These are phyloP conservation scores for Dioctria rufipes DNA, from an alignment of 2,888 invertebrate genomes.

Conservation along the genomic window DNA sequence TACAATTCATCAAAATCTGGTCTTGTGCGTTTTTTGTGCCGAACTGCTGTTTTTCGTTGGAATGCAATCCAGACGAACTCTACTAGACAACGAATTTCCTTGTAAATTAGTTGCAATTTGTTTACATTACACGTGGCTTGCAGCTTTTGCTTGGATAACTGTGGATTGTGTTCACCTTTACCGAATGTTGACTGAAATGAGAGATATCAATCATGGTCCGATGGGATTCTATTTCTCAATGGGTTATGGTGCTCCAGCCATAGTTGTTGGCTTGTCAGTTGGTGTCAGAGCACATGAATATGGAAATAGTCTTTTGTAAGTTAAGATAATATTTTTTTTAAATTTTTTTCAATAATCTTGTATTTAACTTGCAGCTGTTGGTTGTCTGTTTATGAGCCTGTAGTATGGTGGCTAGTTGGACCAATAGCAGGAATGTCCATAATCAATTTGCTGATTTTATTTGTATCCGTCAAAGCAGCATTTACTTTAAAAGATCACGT, in stretches of 20 bases:
- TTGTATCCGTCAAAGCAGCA: constrained; percentile 90
- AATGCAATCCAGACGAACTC: constrained; percentile 84
- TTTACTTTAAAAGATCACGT: constrained; percentile 93
- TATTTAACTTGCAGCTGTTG: constrained; percentile 82
- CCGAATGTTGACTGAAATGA: constrained; percentile 93
- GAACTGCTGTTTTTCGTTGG: constrained; percentile 90
- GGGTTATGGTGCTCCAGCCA: constrained; percentile 93
- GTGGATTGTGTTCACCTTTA: constrained; percentile 94
- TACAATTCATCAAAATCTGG: constrained; percentile 93
- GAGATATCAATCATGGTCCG: constrained; percentile 96
- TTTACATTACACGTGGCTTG: constrained; percentile 94
- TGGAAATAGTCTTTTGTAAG: constrained; percentile 94
- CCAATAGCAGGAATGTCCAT: constrained; percentile 87
- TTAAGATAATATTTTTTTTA: constrained; percentile 62
- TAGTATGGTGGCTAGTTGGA: constrained; percentile 96
- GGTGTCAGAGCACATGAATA: constrained; percentile 95
- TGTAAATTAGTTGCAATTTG: constrained; percentile 93
- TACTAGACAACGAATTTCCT: constrained; percentile 88
- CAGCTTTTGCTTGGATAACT: constrained; percentile 92
- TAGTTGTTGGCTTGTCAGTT: constrained; percentile 91
- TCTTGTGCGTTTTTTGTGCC: constrained; percentile 90
- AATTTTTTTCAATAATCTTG: constrained; percentile 53
- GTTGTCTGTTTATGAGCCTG: constrained; percentile 93
- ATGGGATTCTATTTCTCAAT: constrained; percentile 93
- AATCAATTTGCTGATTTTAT: constrained; percentile 84